Evolutionary conservation across 2,113 vertebrate genomes (phyloP).

Genomic region (Oxyura jamaicensis): DNA sequence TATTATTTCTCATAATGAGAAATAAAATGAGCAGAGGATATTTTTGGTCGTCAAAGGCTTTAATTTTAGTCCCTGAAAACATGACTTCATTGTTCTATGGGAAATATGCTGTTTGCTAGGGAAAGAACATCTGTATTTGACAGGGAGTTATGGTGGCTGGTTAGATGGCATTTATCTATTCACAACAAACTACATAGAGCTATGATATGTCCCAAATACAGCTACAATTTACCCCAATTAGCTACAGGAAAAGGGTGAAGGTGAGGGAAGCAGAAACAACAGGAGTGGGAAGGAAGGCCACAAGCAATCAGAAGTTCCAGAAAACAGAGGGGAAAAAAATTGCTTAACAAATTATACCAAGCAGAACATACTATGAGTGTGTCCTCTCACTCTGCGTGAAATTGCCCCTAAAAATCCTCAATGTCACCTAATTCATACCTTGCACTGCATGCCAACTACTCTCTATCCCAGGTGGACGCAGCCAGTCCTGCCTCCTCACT

Average conservation of each 20-base stretch:
- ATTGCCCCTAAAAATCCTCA: neutral
- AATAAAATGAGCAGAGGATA: neutral
- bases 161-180: neutral
- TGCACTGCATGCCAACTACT: neutral
- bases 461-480: neutral
- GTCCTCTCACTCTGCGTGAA: neutral
- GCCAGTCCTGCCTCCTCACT: neutral
- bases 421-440: neutral
- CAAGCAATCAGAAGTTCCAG: slow-evolving; percentile 23
- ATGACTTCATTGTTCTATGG: neutral
- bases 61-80: neutral
- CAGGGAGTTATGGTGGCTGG: neutral
- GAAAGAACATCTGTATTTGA: neutral
- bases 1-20: neutral
- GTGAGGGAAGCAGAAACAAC: slow-evolving; percentile 24
- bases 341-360: neutral
- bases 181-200: neutral
- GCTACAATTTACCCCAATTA: neutral
- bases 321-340: slow-evolving; percentile 1
- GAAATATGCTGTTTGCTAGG: neutral
- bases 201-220: neutral
- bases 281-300: neutral
- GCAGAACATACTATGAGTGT: neutral
- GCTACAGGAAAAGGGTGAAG: neutral
- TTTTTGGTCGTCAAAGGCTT: neutral